Conservation (phyloP, 2,797 vertebrate species). For the Phataginus tricuspis region DNA sequence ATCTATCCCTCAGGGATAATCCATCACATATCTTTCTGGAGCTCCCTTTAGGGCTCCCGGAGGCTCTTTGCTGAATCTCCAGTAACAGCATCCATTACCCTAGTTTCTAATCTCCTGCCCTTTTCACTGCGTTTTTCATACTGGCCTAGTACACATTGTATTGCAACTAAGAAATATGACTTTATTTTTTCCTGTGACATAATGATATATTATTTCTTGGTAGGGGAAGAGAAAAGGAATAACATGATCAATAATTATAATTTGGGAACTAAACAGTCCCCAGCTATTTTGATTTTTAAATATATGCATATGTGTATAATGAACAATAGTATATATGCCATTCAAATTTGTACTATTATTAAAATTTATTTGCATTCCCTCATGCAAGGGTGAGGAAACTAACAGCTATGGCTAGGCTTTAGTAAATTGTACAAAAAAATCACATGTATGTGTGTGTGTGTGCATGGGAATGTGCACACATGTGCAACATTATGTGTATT, state of each 20-base stretch:
- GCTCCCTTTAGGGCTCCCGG: not conserved
- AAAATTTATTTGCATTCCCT: slow-evolving; percentile 32
- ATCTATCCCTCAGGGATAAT: not conserved
- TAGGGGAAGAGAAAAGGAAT: not conserved
- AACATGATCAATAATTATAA: not conserved
- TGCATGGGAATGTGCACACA: not conserved
- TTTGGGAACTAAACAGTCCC: not conserved
- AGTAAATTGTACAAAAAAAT: not conserved
- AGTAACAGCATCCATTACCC: not conserved
- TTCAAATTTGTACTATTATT: not conserved
- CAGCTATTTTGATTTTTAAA: slow-evolving; percentile 12
- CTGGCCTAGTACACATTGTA: not conserved
- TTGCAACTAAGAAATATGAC: not conserved
- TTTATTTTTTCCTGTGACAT: not conserved
- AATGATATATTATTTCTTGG: not conserved
- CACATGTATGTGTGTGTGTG: not conserved
- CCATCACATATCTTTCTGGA: not conserved
- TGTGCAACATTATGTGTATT: not conserved
- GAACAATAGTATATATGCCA: not conserved
- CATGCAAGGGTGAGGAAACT: not conserved
- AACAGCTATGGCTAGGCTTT: not conserved
- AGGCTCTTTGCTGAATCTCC: not conserved
- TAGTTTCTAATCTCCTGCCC: not conserved
- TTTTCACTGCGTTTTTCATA: not conserved
- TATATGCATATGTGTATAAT: not conserved